Base-by-base conservation (phyloP, 1,140 invertebrate species). In the Heterodera schachtii region DNA sequence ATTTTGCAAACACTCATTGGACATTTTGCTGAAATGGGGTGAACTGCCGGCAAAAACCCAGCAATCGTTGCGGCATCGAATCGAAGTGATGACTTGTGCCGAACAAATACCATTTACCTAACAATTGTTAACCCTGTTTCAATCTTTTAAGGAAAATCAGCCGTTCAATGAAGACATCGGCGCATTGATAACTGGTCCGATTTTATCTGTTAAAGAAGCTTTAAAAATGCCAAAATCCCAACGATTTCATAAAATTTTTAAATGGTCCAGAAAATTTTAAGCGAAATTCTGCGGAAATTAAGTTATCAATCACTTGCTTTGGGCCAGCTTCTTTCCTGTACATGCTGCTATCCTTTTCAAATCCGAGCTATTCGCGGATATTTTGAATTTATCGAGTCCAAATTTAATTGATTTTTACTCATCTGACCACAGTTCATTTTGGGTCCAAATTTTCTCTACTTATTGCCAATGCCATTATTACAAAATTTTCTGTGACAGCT, bases 1-100 rank as follows among this genome's bases (percentile, higher is more conserved):
- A 47, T 89, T 88, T 81, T 87, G 83, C 49, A 79, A 87, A n/a
- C 79, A 66, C 4, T 77, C 86, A 13, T 70, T 88, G 8, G 83
- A 87, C 21, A 74, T 86, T 43, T 75, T 88, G 19, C 76, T 89
- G 7, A 75, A 86, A 49, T 84, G 81, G 69, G 71, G 85, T 13
- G 81, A 81, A n/a, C 80, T 89, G 16, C 86, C 87, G 0, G 80
- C 85, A 41, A 88, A 87, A 73, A 87, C 87, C 4, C 83, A 87
- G 16, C 73, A 79, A 16, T 80, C 82, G 9, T 60, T 87, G 49
- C 57, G 75, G 7, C 19, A 64, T 3, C 75, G 66, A 16, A 76
- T 76, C 57, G 75, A 76, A 66, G 69, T 84, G 80, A 31, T 31
- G 31, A 31, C 1, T 31, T 31, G 1, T 31, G 31, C 31, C 31